phyloP scores from a whole-genome alignment of 2,797 vertebrate genomes.

The Notoglanidium macrostoma region DNA sequence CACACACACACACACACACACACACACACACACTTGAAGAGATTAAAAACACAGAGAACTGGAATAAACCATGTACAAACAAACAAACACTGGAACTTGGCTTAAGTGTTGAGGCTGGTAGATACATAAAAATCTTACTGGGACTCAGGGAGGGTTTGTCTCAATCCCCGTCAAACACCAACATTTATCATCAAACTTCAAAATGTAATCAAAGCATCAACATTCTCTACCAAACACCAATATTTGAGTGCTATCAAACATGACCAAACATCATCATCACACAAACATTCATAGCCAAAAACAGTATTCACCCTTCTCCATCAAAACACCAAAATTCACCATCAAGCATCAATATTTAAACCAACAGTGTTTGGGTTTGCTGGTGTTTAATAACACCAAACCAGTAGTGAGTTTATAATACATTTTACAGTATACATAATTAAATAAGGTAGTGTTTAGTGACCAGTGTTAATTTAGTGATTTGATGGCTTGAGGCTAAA shows the following conservation, averaged over 20 bases:
- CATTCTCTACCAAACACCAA: background rate
- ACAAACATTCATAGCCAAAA: background rate
- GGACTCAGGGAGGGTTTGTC: background rate
- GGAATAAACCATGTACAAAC: background rate
- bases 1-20: conserved; percentile 20
- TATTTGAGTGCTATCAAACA: background rate
- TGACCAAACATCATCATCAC: background rate
- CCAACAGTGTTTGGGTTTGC: background rate
- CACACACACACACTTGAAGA: background rate
- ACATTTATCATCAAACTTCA: background rate
- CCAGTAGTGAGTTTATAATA: background rate
- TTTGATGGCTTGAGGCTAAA: background rate
- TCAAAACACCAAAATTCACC: background rate
- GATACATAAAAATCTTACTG: background rate
- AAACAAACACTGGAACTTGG: background rate
- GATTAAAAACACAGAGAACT: background rate
- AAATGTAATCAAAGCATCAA: background rate
- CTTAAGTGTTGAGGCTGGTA: background rate
- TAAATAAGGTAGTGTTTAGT: background rate
- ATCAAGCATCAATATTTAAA: background rate
- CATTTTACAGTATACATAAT: background rate
- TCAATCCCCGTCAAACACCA: background rate
- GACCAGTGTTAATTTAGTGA: background rate
- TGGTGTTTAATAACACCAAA: background rate
- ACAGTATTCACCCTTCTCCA: background rate